Base-by-base conservation (phyloP, 2,113 vertebrate genomes). In the Carlito syrichta region DNA sequence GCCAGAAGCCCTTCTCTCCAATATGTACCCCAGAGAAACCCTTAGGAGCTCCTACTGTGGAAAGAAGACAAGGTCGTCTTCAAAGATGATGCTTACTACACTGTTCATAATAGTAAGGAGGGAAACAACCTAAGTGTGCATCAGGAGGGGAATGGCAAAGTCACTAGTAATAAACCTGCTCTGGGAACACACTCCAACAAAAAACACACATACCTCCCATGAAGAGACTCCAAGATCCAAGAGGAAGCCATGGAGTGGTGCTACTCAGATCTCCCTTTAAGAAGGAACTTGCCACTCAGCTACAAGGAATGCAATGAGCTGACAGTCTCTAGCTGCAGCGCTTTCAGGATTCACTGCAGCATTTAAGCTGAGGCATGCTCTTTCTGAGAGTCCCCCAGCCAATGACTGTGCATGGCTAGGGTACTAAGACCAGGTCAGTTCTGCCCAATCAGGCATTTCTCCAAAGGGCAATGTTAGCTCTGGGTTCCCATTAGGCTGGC, bases 241-340 rank as follows among this genome's bases (percentile, higher is more conserved):
- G 22, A 78, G 52, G 48, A 58, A 73, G 62, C 40, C 12, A 0
- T 8, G 22, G 11, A 2, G 2, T 25, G 11, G 12, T 25, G 38
- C 23, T 71, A 3, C 43, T 32, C 5, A 10, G 68, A 32, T 12
- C 17, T 54, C 86, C 81, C 58, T 66, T 38, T 23, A 8, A 30
- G 60, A 66, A 19, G 58, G 30, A 54, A 32, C 13, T 52, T 63
- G 54, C 40, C 7, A 3, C n/a, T 1, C 30, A 52, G 30, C 40
- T 3, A 25, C 2, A 25, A 19, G 35, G 12, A 60, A 2, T 12
- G 6, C 48, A 40, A 8, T 1, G 19, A n/a, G 16, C 35, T 1
- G 68, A 32, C 25, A 11, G 13, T 32, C 27, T 62, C 32, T 68
- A 62, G 43, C 50, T 54, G 45, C 12, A 56, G 66, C 68, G 85